Base-by-base conservation (phyloP, 2,797 vertebrate genomes). In the Aldrovandia affinis region DNA sequence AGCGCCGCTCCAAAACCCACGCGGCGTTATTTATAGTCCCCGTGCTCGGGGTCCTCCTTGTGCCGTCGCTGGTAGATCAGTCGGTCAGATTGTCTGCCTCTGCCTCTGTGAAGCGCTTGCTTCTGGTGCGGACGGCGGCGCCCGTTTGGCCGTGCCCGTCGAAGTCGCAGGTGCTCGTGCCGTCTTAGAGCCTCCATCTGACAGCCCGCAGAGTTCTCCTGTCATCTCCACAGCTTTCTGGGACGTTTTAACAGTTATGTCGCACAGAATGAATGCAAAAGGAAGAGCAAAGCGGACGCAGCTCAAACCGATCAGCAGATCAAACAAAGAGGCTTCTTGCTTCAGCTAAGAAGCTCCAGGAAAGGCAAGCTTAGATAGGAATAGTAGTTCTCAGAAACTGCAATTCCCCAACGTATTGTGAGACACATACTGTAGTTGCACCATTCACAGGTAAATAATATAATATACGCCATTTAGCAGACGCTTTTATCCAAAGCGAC, bases 201-300 rank as follows among this genome's bases (percentile, higher is more conserved):
- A 33, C 28, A 6, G 4, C 12, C 33, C 3, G n/a, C n/a, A n/a
- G 65, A 70, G 33, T 12, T 30, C 25, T 63, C 59, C 30, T n/a
- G n/a, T n/a, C 18, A 63, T 63, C 25, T 28, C 28, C 25, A n/a
- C 61, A 30, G n/a, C n/a, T n/a, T n/a, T n/a, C n/a, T n/a, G 30
- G 57, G 57, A 61, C n/a, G 63, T 68, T 68, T 68, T 68, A 68
- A 33, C 30, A 68, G 63, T 30, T 68, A 68, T 68, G n/a, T n/a
- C n/a, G n/a, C n/a, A n/a, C 5, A 33, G 28, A 36, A 18, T 12
- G 12, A 42, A 42, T 36, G 36, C 2, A 73, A 39, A 22, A 3
- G 36, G 36, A 15, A 42, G 36, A 42, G 68, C 36, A 8, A 73
- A 6, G 20, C 68, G 1, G 68, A 42, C 39, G 36, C 36, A 73